A percentile compares a stretch with the other conserved stretches of the same genome.
Evolutionary conservation across 2,888 invertebrate genomes (phyloP).

Genomic region (Drosophila melanosoma): DNA sequence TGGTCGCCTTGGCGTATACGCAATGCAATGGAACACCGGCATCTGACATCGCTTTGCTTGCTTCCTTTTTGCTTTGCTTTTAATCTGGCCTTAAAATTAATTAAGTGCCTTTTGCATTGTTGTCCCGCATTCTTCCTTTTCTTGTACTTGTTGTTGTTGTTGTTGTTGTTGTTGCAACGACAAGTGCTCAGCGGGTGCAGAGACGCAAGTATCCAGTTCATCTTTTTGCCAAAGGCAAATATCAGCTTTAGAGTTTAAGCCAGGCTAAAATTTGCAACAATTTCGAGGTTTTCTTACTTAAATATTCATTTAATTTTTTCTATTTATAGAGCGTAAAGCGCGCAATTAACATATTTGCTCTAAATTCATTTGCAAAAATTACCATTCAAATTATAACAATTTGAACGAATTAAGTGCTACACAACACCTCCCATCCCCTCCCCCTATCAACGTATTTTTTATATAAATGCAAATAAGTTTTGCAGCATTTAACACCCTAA

Average conservation of each 20-base stretch:
- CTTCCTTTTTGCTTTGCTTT: constrained; percentile 38
- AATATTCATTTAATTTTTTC: constrained; percentile 29
- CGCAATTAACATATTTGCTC: constrained; percentile 67
- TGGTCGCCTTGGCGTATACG: constrained; percentile 57
- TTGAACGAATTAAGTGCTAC: constrained; percentile 60
- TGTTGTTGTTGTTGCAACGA: constrained; percentile 20
- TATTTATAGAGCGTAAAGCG: constrained; percentile 3
- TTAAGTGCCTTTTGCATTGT: constrained; percentile 53
- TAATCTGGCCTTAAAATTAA: constrained; percentile 70
- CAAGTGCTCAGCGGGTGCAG: constrained; percentile 24
- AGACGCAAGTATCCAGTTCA: constrained; percentile 19
- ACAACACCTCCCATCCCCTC: background rate
- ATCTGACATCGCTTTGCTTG: constrained; percentile 7
- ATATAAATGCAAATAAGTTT: constrained; percentile 50
- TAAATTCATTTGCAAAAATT: constrained; percentile 59
- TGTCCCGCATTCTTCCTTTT: constrained; percentile 4
- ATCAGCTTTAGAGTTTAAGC: background rate
- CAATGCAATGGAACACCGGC: constrained; percentile 30
- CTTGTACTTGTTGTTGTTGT: background rate
- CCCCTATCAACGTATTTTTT: background rate
- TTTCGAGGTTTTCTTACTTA: background rate
- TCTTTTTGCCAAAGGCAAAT: constrained; percentile 18
- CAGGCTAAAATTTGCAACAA: background rate
- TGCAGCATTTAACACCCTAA: constrained; percentile 38
- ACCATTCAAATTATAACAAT: constrained; percentile 61